Evolutionary conservation across 2,797 vertebrate genomes (phyloP).

Genomic region (Sylvilagus floridanus): DNA sequence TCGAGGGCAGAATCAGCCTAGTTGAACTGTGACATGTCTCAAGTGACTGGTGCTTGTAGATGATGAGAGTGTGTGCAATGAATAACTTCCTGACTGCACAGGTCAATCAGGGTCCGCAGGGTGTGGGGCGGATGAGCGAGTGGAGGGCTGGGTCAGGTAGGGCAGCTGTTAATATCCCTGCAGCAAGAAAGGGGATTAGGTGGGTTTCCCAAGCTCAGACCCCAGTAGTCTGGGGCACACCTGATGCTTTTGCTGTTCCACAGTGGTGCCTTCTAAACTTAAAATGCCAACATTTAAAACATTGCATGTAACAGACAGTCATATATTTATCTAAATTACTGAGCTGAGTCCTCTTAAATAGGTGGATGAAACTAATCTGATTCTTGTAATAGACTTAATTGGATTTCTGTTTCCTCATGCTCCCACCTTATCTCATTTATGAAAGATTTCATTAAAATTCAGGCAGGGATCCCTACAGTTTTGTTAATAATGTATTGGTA

Average conservation of each 20-base stretch:
- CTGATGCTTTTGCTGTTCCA: neutral
- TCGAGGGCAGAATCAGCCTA: neutral
- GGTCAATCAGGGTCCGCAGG: no score
- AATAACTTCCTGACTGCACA: neutral
- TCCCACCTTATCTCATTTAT: constrained; percentile 36
- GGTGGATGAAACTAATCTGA: neutral
- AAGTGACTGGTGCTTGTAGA: neutral
- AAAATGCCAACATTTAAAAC: constrained; percentile 23
- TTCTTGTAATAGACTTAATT: constrained; percentile 13
- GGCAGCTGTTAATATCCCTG: neutral
- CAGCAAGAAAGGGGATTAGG: constrained; percentile 23
- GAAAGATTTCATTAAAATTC: constrained; percentile 57
- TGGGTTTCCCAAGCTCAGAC: neutral
- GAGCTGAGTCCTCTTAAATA: constrained; percentile 13
- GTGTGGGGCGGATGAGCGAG: neutral
- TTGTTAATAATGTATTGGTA: constrained; percentile 60
- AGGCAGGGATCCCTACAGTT: neutral
- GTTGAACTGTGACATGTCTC: neutral
- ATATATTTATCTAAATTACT: constrained; percentile 32
- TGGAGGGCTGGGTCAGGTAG: neutral
- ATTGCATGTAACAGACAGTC: neutral
- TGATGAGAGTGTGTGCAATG: constrained; percentile 1
- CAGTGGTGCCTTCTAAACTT: neutral
- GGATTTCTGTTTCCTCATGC: constrained; percentile 32
- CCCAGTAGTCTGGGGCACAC: neutral